A percentile compares a stretch with the other conserved stretches of the same genome.
Conservation (phyloP, 2,888 invertebrate species). For the Chouioia cunea region DNA sequence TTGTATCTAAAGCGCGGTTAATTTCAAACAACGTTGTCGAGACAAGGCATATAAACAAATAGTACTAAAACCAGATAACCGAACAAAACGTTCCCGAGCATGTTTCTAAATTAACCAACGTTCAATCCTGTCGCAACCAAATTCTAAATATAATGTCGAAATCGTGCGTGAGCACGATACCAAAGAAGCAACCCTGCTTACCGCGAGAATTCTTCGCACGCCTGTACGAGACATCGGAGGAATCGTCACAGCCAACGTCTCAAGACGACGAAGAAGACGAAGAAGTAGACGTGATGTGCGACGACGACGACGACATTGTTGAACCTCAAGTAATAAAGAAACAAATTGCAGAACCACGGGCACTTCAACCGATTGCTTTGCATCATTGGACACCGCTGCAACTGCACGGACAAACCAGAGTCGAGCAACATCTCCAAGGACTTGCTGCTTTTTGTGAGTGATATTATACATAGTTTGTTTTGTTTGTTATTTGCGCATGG, state of each 20-base stretch:
- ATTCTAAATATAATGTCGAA: no score
- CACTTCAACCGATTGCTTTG: neutral
- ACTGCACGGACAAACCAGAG: constrained; percentile 23
- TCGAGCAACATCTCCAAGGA: constrained; percentile 38
- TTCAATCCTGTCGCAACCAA: no score
- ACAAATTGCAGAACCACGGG: neutral
- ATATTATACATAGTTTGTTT: no score
- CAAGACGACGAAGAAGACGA: constrained; percentile 22
- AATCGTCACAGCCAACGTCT: neutral
- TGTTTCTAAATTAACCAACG: no score
- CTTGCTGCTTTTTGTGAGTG: constrained; percentile 41
- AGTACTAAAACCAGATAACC: no score
- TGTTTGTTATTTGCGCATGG: no score
- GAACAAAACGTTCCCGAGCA: no score
- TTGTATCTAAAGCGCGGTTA: no score
- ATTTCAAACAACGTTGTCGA: no score
- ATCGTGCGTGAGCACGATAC: constrained; percentile 12
- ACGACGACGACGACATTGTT: constrained; percentile 20
- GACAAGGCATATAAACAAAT: no score
- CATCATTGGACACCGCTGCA: constrained; percentile 29
- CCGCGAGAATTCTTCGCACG: constrained; percentile 43
- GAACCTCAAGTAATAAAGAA: neutral
- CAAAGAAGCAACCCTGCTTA: constrained; percentile 23
- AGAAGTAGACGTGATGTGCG: constrained; percentile 27
- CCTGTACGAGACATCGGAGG: constrained; percentile 31